Percentiles rank a stretch among this genome's conserved stretches.
phyloP scores from a whole-genome alignment of 1,140 invertebrate species.

The Globodera ellingtonae region DNA sequence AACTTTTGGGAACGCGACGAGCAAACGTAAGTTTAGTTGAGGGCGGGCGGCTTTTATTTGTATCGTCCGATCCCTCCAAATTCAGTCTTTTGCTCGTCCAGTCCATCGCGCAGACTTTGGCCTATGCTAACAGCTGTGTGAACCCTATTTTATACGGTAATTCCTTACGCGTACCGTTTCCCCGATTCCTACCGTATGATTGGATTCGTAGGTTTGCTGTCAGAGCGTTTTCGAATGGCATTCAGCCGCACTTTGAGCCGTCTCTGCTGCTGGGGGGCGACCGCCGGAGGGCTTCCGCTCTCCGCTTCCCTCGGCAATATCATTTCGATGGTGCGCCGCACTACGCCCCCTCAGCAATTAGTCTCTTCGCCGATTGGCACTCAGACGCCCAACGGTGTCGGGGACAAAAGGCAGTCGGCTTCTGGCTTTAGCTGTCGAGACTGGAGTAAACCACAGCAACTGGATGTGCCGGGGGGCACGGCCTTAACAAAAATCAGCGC shows the following conservation, averaged over 20 bases:
- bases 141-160: constrained; percentile 84
- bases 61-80: neutral
- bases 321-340: constrained; percentile 1
- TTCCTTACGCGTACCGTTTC: neutral
- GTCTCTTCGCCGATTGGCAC: neutral
- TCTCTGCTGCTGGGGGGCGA: constrained; percentile 5
- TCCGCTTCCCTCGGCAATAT: constrained; percentile 15
- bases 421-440: neutral
- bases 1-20: constrained; percentile 50
- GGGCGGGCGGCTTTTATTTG: neutral
- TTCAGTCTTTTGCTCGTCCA: constrained; percentile 32
- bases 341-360: neutral
- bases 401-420: neutral
- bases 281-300: neutral
- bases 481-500: neutral
- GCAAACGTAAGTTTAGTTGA: neutral
- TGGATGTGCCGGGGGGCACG: neutral
- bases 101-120: constrained; percentile 75
- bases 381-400: neutral
- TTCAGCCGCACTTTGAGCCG: constrained; percentile 26
- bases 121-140: constrained; percentile 90
- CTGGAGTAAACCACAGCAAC: neutral
- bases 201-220: constrained; percentile 32
- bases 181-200: neutral
- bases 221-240: constrained; percentile 46